Base-by-base conservation (phyloP, 2,888 invertebrate species). In the Pyrochroa serraticornis region DNA sequence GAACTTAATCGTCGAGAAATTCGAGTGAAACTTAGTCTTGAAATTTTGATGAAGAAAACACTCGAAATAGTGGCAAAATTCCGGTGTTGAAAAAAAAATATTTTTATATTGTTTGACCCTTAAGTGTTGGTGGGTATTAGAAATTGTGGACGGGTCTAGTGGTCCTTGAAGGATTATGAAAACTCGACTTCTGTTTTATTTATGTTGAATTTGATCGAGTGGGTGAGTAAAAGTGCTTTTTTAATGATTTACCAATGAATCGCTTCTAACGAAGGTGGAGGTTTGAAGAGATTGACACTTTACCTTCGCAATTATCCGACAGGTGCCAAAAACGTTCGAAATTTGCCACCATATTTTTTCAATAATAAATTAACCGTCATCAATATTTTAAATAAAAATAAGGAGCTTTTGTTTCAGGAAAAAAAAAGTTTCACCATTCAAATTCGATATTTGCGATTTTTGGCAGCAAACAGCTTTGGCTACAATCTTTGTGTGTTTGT, bases 1-100 rank as follows among this genome's bases (percentile, higher is more conserved):
- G 59, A 50, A 54, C 59, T 59, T 59, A 59, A 59, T 59, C 54
- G 46, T 10, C 7, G 10, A 31, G 8, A 31, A 22, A 22, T 22
- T 22, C 22, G 22, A 22, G 22, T 22, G 5, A 22, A 22, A 22
- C 22, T 22, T 22, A 5, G 22, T 22, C 22, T 22, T 22, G 22
- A 22, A 22, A 22, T 22, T 22, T 5, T 31, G 14, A 12, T 10
- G 10, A 30, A 12, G 42, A 42, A 42, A 43, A 32, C 43, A 12
- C 31, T n/a, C 43, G 13, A 43, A 31, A 43, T 32, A 13, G 32
- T 37, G 9, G 37, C 30, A 30, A 48, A 48, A 48, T 38, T 47
- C 22, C 22, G 22, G 22, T 22, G 22, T 22, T 5, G n/a, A n/a
- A n/a, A 22, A 22, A 22, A 22, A 22, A 22, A 22, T 22, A 22